Base-by-base conservation (phyloP, 2,113 vertebrate genomes). In the Mus spicilegus region DNA sequence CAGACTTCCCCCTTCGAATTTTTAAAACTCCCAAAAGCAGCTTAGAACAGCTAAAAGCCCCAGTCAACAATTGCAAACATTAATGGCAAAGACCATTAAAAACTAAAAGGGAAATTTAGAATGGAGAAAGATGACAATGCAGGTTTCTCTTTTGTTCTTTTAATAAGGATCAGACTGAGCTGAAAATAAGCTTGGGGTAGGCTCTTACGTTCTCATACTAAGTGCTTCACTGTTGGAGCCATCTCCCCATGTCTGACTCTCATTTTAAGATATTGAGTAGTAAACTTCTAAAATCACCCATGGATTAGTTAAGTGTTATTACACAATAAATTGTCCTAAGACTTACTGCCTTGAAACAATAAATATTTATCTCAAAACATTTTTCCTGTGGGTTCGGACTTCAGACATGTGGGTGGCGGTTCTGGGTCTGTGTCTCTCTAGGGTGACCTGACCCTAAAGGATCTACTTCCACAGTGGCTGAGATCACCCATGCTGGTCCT, bases 11-110 rank as follows among this genome's bases (percentile, higher is more conserved):
- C 67, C 28, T 87, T 89, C 42, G 33, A 7, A 22, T 56, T 90
- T 95, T 95, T 28, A 95, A 96, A 87, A 58, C 24, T 16, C 58
- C 30, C 28, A 4, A 51, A 96, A 93, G 30, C 90, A 85, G 39
- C 51, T 69, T 69, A 94, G 96, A 84, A 72, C 87, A 95, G 85
- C 88, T 93, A 72, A 95, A 96, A 90, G 76, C 46, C 76, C 94
- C 69, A 69, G 76, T 97, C 93, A 94, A 73, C 54, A 72, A 89
- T 0, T 88, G 33, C 51, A 93, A 90, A 88, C 86, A 82, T 93
- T 90, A 94, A 46, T 76, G 93, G 76, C 58, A 93, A 94, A 96
- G 91, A 89, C 69, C 49, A 5, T 49, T 93, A 93, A 63, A 85
- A 46, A 94, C 72, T 77, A 81, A 90, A 93, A 67, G 75, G 65